A percentile compares a stretch with the other conserved stretches of the same genome.
Evolutionary conservation across 2,113 vertebrate genomes (phyloP).

Genomic region (Tragelaphus buxtoni): DNA sequence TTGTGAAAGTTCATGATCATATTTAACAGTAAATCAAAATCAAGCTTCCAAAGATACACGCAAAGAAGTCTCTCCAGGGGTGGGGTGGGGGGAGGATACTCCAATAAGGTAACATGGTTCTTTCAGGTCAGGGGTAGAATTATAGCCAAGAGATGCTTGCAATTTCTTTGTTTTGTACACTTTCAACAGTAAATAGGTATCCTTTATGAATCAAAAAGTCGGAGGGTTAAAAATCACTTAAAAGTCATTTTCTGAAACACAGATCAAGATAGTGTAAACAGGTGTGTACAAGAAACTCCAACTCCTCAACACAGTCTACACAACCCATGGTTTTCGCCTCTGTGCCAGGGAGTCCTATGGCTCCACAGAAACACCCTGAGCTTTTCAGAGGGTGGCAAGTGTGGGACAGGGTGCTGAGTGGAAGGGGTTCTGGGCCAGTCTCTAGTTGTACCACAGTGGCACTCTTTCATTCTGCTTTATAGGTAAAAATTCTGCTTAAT

Average conservation of each 20-base stretch:
- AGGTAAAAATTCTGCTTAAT: neutral
- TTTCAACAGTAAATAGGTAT: neutral
- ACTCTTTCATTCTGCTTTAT: neutral
- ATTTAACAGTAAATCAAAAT: neutral
- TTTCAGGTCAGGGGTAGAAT: neutral
- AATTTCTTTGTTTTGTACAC: neutral
- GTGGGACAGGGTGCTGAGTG: neutral
- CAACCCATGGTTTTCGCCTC: accelerated
- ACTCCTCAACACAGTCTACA: neutral
- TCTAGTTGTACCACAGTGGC: neutral
- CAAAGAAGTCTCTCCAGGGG: neutral
- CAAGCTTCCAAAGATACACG: neutral
- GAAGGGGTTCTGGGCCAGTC: neutral
- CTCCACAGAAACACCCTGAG: neutral
- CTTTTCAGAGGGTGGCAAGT: neutral
- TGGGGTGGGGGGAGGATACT: accelerated
- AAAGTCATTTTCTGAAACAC: neutral
- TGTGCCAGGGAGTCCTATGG: neutral
- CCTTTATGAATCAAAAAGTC: neutral
- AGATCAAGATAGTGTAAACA: neutral
- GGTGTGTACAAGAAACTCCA: neutral
- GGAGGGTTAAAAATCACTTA: neutral
- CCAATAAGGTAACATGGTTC: neutral
- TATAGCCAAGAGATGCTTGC: neutral
- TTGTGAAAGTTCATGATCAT: neutral